These are phyloP conservation scores for Sminthurides aquaticus DNA, from an alignment of 2,888 invertebrate genomes.

Conservation along the genomic window DNA sequence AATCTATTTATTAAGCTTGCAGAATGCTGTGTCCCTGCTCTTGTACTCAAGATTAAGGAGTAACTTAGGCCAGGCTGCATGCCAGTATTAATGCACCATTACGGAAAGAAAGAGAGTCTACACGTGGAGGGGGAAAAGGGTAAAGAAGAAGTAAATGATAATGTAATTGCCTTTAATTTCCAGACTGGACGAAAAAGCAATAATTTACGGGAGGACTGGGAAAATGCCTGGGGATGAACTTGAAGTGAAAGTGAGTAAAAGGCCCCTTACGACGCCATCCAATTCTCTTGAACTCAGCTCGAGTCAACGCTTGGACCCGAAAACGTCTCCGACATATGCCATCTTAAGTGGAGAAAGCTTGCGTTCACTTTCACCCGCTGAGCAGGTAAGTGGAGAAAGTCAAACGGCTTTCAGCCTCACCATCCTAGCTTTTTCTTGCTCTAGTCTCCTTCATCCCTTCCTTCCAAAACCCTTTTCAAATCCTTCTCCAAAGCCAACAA, in stretches of 20 bases:
- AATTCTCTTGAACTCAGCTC: slow-evolving; percentile 23
- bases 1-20: not conserved
- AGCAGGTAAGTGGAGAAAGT: slow-evolving; percentile 31
- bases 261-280: slow-evolving; percentile 20
- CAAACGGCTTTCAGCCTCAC: too few relatives aligned
- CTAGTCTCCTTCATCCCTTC: too few relatives aligned
- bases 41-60: too few relatives aligned
- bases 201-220: slow-evolving; percentile 47
- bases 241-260: slow-evolving; percentile 19
- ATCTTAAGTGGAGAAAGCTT: slow-evolving; percentile 36
- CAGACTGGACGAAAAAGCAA: slow-evolving; percentile 59
- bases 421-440: too few relatives aligned
- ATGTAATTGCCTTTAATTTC: slow-evolving; percentile 16
- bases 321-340: slow-evolving; percentile 34
- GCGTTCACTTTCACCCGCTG: slow-evolving; percentile 41
- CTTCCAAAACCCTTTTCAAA: too few relatives aligned
- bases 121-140: too few relatives aligned
- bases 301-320: slow-evolving; percentile 20
- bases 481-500: too few relatives aligned
- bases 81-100: too few relatives aligned
- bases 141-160: too few relatives aligned
- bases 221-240: slow-evolving; percentile 31
- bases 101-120: too few relatives aligned
- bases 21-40: too few relatives aligned
- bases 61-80: too few relatives aligned